phyloP scores from a whole-genome alignment of 2,888 invertebrate genomes.

The Muschampia plurimacula region DNA sequence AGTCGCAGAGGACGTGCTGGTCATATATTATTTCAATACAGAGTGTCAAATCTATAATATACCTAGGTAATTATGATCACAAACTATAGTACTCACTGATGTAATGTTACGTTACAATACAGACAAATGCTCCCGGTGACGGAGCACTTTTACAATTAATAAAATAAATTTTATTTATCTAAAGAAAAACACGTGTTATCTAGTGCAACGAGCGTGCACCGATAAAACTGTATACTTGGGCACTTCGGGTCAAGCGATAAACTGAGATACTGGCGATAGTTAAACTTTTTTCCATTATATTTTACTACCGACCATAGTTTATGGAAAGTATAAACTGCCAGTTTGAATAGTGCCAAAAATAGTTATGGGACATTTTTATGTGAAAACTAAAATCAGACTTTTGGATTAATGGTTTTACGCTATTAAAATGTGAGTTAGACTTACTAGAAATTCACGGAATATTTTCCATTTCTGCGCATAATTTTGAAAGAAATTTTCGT shows the following conservation, averaged over 20 bases:
- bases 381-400: constrained; percentile 3
- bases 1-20: no score
- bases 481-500: no score
- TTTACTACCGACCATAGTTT: constrained; percentile 40
- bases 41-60: no score
- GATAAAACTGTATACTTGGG: constrained; percentile 36
- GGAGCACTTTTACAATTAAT: no score
- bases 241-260: constrained; percentile 40
- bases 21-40: no score
- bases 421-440: background rate
- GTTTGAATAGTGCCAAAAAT: constrained; percentile 18
- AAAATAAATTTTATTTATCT: background rate
- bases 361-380: constrained; percentile 18
- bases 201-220: constrained; percentile 12
- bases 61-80: no score
- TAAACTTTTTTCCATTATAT: constrained; percentile 41
- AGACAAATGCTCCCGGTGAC: no score
- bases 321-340: constrained; percentile 23
- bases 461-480: no score
- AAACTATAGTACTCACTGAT: no score
- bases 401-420: background rate
- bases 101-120: no score
- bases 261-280: constrained; percentile 38
- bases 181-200: constrained; percentile 28
- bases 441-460: no score